These are phyloP conservation scores for Ariopsis seemanni DNA, from an alignment of 2,113 vertebrate genomes.

Conservation along the genomic window DNA sequence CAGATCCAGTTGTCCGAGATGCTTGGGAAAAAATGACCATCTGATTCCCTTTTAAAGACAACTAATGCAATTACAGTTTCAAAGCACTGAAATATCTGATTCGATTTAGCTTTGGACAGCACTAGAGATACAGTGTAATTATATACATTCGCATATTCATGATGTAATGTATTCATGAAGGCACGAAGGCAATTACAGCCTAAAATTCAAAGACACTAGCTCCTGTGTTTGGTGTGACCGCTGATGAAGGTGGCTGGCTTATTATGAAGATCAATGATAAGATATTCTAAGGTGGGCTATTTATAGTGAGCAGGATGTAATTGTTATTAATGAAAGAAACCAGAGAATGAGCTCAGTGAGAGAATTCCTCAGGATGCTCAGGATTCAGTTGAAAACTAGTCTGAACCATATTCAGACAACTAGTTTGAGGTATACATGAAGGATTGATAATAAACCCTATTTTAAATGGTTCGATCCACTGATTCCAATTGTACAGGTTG, in stretches of 20 bases:
- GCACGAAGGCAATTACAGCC: neutral
- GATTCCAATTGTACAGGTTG: neutral
- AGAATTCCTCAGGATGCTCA: conserved; percentile 21
- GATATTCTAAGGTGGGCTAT: conserved; percentile 47
- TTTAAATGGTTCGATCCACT: neutral
- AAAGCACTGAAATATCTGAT: neutral
- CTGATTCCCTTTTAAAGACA: neutral
- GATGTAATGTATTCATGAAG: conserved; percentile 11
- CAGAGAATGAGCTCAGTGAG: conserved; percentile 10
- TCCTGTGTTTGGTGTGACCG: conserved; percentile 15
- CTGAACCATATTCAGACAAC: neutral
- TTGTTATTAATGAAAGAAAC: conserved; percentile 48
- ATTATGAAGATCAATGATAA: conserved; percentile 49
- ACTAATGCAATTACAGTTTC: neutral
- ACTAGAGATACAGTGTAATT: neutral
- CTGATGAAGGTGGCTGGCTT: conserved; percentile 30
- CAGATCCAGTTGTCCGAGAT: neutral
- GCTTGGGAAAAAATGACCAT: neutral
- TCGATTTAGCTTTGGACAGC: neutral
- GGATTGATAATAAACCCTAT: neutral
- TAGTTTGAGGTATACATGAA: neutral
- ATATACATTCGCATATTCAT: neutral
- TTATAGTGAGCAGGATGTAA: conserved; percentile 41
- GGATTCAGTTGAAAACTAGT: neutral
- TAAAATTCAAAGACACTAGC: conserved; percentile 10